Conservation (phyloP, 2,113 vertebrate species). For the Romanogobio albipinnatus region DNA sequence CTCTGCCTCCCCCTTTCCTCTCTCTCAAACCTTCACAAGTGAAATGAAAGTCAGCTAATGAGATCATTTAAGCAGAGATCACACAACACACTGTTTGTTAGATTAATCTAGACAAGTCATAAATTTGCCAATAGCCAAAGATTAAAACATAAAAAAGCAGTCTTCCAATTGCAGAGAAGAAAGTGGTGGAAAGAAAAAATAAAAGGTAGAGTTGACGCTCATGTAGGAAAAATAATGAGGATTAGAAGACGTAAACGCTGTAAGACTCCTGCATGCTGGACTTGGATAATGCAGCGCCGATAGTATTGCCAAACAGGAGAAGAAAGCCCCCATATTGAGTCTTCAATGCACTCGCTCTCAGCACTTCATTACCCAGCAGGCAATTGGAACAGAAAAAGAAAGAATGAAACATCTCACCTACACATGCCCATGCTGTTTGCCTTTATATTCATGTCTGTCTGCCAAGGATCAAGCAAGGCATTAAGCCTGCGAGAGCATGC, state of each 20-base stretch:
- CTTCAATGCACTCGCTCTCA: conserved; percentile 28
- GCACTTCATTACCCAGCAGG: conserved; percentile 60
- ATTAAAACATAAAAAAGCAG: conserved; percentile 22
- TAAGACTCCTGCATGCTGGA: conserved; percentile 13
- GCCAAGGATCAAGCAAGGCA: conserved; percentile 48
- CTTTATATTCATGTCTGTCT: conserved; percentile 52
- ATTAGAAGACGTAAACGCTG: conserved; percentile 26
- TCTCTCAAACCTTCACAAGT: conserved; percentile 42
- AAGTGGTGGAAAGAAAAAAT: conserved; percentile 3
- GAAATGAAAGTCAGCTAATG: conserved; percentile 66
- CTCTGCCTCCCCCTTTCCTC: conserved; percentile 32
- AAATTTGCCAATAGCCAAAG: conserved; percentile 59
- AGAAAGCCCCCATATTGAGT: conserved; percentile 47
- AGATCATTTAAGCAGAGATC: conserved; percentile 63
- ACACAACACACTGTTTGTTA: conserved; percentile 62
- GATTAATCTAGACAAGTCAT: conserved; percentile 61
- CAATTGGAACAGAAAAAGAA: conserved; percentile 59
- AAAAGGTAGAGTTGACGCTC: neutral
- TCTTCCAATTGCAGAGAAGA: conserved; percentile 49
- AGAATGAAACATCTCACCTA: conserved; percentile 58
- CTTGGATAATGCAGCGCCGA: neutral
- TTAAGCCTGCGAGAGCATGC: conserved; percentile 29
- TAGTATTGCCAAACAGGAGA: conserved; percentile 19
- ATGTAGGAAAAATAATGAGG: conserved; percentile 35
- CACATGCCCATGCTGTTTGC: conserved; percentile 51